Conservation (phyloP, 2,113 vertebrate species). For the Bostrychus sinensis region DNA sequence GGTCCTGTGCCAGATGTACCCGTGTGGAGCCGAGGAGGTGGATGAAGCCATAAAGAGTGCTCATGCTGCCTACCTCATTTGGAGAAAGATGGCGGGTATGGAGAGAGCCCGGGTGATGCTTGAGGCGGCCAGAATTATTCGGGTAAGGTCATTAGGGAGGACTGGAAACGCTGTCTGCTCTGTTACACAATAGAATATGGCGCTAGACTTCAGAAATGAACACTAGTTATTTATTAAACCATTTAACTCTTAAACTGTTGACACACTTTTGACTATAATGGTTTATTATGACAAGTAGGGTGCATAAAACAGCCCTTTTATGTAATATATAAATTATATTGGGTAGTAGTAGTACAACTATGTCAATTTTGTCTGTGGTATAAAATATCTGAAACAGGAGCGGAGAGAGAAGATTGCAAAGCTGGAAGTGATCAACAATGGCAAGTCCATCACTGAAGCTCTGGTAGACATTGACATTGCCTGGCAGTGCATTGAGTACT, state of each 20-base stretch:
- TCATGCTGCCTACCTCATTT: constrained; percentile 86
- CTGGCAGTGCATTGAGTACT: constrained; percentile 93
- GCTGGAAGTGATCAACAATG: constrained; percentile 93
- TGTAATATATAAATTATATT: neutral
- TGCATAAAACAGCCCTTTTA: neutral
- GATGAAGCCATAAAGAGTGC: constrained; percentile 87
- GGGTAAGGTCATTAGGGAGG: constrained; percentile 82
- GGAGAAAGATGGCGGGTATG: constrained; percentile 89
- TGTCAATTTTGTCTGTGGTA: neutral
- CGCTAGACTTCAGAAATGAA: neutral
- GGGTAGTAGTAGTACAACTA: neutral
- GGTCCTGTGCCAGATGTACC: constrained; percentile 85
- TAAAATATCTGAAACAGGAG: constrained; percentile 79
- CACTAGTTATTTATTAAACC: constrained; percentile 46
- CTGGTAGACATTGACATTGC: constrained; percentile 84
- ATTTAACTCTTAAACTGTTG: rapidly evolving
- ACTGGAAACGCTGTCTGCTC: neutral
- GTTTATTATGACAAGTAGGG: neutral
- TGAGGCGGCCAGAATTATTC: constrained; percentile 92
- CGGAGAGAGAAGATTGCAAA: constrained; percentile 87
- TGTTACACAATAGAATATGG: constrained; percentile 23
- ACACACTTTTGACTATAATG: constrained; percentile 18
- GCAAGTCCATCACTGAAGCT: constrained; percentile 92
- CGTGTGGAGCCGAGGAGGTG: constrained; percentile 88
- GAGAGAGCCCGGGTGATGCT: constrained; percentile 88